Base-by-base conservation (phyloP, 2,113 vertebrate genomes). In the Microtus ochrogaster region DNA sequence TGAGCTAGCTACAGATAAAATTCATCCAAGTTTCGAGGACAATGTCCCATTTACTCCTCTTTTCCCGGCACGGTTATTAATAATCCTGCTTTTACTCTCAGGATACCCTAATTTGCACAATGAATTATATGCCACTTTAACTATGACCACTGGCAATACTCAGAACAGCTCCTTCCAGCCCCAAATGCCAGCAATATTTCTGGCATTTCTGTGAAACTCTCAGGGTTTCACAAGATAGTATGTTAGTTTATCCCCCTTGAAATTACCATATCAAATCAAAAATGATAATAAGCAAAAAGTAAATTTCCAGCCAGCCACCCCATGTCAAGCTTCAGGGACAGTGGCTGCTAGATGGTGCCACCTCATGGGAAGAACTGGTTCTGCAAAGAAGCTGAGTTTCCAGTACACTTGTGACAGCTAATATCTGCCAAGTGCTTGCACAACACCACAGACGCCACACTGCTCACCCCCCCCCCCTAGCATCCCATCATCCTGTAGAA, bases 181-280 rank as follows among this genome's bases (percentile, higher is more conserved):
- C 68, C 68, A 39, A 44, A 84, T 41, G 66, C 81, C 92, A 81
- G 81, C 33, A 86, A 17, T 41, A 68, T 66, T 39, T 19, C 89
- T 93, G 89, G 72, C 66, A 84, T 96, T 90, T 77, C 91, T 84
- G 52, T 33, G 92, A 72, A 72, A 94, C 93, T 87, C 87, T 44
- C 61, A 72, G 73, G 33, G 87, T 68, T 83, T 95, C 73, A 74
- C 73, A 95, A 89, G 61, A 91, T 79, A 89, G 41, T 49, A 14
- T 96, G 86, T 47, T 85, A 22, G 88, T 90, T 91, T 97, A 97
- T 96, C 87, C 92, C 92, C 84, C 96, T 97, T 95, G 90, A 94
- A 96, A 94, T 96, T 89, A 78, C 94, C 96, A 94, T 94, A 86
- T 90, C 93, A 82, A 97, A 97, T 95, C 41, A 96, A 97, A 96